Base-by-base conservation (phyloP, 2,888 invertebrate species). In the Leptura quadrifasciata region DNA sequence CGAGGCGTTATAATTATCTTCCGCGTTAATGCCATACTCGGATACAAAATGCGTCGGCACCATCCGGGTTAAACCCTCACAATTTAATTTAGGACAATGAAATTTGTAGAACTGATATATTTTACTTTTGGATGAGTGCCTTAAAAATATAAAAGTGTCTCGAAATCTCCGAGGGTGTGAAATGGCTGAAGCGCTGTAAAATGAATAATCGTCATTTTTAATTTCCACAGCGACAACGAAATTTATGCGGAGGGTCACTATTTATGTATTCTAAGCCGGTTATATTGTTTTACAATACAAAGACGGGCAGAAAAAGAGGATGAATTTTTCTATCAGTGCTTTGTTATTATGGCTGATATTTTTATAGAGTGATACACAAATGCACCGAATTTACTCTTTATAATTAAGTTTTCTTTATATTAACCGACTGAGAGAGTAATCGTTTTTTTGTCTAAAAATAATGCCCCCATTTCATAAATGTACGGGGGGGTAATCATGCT, bases 51-150 rank as follows among this genome's bases (percentile, higher is more conserved):
- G n/a, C 47, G n/a, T 6, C 47, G 47, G 0, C 47, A 47, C n/a
- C 47, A 47, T 47, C 47, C n/a, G 47, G 47, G 47, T 47, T n/a
- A n/a, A n/a, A n/a, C 47, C 15, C n/a, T 47, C n/a, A 47, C 47
- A 47, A 47, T 47, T 47, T 47, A 47, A 47, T 47, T 47, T 47
- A n/a, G 47, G 47, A 47, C 47, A 47, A 47, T 47, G 47, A n/a
- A 47, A 47, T 47, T 47, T 15, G n/a, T 47, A 47, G 47, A 47
- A n/a, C 15, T 15, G 47, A 47, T 47, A 47, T 47, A 47, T 47
- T 47, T 47, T 47, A 47, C 47, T 47, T 47, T 47, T n/a, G 47
- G 47, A n/a, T n/a, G 47, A 5, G 3, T 47, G 47, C 47, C 47
- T 47, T 47, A 47, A 47, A 47, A 47, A 47, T 47, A 47, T 47